Percentiles rank a stretch among this genome's conserved stretches.
These are phyloP conservation scores for Argyrosomus japonicus DNA, from an alignment of 2,113 vertebrate genomes.

Conservation along the genomic window DNA sequence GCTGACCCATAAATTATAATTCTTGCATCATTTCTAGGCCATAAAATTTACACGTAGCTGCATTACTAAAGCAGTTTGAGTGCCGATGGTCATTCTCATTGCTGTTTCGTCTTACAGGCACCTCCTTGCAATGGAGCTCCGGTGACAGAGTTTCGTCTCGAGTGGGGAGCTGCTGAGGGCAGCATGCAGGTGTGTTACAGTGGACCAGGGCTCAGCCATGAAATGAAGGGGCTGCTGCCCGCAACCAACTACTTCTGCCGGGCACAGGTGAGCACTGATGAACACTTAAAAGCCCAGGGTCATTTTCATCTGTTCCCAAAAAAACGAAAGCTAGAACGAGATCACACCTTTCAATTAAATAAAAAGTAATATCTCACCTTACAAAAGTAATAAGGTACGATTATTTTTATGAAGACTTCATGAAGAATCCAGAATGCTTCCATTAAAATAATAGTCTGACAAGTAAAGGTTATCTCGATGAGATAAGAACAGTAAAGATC, in stretches of 20 bases:
- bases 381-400: not conserved
- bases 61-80: not conserved
- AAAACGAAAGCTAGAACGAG: not conserved
- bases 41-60: too few species aligned
- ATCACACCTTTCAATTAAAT: not conserved
- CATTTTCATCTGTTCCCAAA: not conserved
- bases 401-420: not conserved
- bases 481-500: not conserved
- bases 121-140: constrained; percentile 91
- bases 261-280: constrained; percentile 88
- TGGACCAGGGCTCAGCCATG: constrained; percentile 88
- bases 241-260: constrained; percentile 94
- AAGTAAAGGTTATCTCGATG: not conserved
- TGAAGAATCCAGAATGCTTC: not conserved
- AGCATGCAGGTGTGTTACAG: constrained; percentile 93
- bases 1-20: not conserved
- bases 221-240: constrained; percentile 94
- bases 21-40: not conserved
- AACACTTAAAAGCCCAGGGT: not conserved
- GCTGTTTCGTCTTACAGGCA: constrained; percentile 75
- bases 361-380: not conserved
- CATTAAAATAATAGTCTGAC: not conserved
- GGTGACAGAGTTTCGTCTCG: constrained; percentile 91
- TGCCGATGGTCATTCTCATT: not conserved
- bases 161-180: constrained; percentile 96